Evolutionary conservation across 1,140 invertebrate genomes (phyloP), one percentile per base, ranked within the genome.

Genomic region (Lordiphosa mommai): DNA sequence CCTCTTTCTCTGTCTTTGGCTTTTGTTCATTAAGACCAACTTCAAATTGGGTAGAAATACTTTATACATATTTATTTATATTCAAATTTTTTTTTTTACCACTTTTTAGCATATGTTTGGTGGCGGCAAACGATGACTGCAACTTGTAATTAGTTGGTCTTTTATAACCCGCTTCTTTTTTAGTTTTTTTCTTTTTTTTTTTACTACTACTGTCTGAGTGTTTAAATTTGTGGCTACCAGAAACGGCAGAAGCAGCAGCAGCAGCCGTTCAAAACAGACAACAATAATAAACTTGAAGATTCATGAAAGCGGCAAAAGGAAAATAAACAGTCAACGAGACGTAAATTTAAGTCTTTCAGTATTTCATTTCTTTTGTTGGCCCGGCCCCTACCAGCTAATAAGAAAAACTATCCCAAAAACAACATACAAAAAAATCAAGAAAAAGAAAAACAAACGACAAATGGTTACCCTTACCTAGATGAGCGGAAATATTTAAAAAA

Each of bases 111-210:
- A 66, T 77, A 56, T 57, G 57, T 51, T 38, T 56, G 50, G 40
- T 48, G 52, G 50, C 6, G 23, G 23, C 23, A 7, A 7, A 7
- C 5, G 23, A 6, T 6, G 23, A 27, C 53, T 63, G 59, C 61
- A 68, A 64, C 61, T 72, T 77, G 82, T 86, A 86, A 86, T 86
- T 86, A 86, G 76, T 69, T 82, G 77, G 38, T 61, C 66, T 76
- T 77, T 77, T 70, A 64, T 61, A 59, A 47, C 60, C 38, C 33
- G 61, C 52, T 44, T 58, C 20, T 56, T 40, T 13, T 32, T 12
- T 46, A 17, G 43, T 67, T 13, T 32, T 47, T 49, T 65, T 13
- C 13, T 12, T 55, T 51, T 50, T 51, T 13, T 30, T 46, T 36
- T 65, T 46, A 74, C 68, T 70, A 76, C 71, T 82, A 56, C 71